A percentile compares a stretch with the other conserved stretches of the same genome.
Evolutionary conservation across 1,140 invertebrate genomes (phyloP).

Genomic region (Pogonus chalceus): DNA sequence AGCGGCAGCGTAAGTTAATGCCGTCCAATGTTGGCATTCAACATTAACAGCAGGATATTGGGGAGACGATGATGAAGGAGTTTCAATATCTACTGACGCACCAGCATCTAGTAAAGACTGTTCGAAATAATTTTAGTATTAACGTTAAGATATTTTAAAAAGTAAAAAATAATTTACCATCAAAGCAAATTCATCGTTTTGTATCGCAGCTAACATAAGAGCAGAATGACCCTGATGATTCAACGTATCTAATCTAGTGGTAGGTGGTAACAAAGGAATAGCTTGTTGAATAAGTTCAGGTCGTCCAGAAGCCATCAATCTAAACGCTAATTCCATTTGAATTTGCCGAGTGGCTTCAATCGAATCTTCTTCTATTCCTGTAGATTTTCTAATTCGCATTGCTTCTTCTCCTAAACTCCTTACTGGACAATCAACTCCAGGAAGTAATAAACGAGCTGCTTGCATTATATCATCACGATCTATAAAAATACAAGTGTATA

Average conservation of each 20-base stretch:
- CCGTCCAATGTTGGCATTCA: conserved; percentile 70
- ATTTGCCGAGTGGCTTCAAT: conserved; percentile 32
- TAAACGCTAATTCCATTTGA: conserved; percentile 64
- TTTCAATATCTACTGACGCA: conserved; percentile 28
- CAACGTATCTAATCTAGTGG: conserved; percentile 61
- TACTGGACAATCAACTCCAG: conserved; percentile 80
- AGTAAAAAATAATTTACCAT: conserved; percentile 34
- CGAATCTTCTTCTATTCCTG: conserved; percentile 30
- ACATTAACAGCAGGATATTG: conserved; percentile 45
- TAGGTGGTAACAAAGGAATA: conserved; percentile 57
- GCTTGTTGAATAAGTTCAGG: conserved; percentile 71
- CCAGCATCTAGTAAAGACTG: conserved; percentile 66
- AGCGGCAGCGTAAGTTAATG: conserved; percentile 54
- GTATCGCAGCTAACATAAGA: conserved; percentile 69
- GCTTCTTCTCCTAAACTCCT: conserved; percentile 51
- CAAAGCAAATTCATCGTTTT: conserved; percentile 68
- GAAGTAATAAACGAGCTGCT: conserved; percentile 71
- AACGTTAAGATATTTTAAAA: background rate
- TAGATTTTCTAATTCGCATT: conserved; percentile 30
- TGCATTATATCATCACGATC: conserved; percentile 84
- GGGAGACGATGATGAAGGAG: conserved; percentile 30
- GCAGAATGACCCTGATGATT: conserved; percentile 71
- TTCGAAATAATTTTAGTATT: conserved; percentile 8
- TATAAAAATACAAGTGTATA: conserved; percentile 35
- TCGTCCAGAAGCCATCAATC: conserved; percentile 63